Evolutionary conservation across 1,140 invertebrate species (phyloP).

Genomic region (Oscheius sp.): DNA sequence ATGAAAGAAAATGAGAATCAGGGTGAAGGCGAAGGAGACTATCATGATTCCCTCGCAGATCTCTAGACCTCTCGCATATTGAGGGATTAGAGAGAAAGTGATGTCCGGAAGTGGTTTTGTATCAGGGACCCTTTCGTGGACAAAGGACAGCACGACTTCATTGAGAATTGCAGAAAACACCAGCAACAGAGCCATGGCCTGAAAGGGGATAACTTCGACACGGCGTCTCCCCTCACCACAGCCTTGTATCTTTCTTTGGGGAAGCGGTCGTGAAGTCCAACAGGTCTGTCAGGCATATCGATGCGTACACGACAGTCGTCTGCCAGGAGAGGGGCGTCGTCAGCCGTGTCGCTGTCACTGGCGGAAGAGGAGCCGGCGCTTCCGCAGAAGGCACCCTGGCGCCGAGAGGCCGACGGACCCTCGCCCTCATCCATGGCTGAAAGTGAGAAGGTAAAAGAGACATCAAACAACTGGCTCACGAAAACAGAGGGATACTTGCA

Average conservation of each 20-base stretch:
- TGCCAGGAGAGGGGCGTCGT: slow-evolving; percentile 13
- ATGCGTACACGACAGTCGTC: slow-evolving; percentile 2
- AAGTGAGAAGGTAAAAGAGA: too few species aligned
- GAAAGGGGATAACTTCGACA: not conserved
- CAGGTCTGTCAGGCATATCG: slow-evolving; percentile 31
- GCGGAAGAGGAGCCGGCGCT: not conserved
- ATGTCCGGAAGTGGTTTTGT: slow-evolving; percentile 26
- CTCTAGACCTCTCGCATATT: slow-evolving; percentile 23
- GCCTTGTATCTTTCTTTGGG: slow-evolving; percentile 12
- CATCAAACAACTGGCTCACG: too few species aligned
- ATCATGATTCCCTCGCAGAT: slow-evolving; percentile 33
- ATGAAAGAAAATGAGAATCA: slow-evolving; percentile 36
- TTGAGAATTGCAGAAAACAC: slow-evolving; percentile 2
- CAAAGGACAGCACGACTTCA: slow-evolving; percentile 3
- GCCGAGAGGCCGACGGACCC: slow-evolving; percentile 7
- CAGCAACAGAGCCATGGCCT: not conserved
- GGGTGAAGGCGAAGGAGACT: slow-evolving; percentile 13
- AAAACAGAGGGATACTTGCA: too few species aligned
- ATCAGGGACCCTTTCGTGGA: slow-evolving; percentile 13
- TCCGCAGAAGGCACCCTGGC: slow-evolving; percentile 2
- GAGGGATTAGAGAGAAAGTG: slow-evolving; percentile 14
- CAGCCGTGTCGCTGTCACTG: not conserved
- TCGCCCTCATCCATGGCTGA: slow-evolving; percentile 9
- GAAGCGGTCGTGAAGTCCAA: slow-evolving; percentile 21
- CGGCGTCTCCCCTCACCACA: not conserved